Percentiles rank a stretch among this genome's conserved stretches.
Evolutionary conservation across 2,888 invertebrate genomes (phyloP).

Genomic region (Masnerella sp.): DNA sequence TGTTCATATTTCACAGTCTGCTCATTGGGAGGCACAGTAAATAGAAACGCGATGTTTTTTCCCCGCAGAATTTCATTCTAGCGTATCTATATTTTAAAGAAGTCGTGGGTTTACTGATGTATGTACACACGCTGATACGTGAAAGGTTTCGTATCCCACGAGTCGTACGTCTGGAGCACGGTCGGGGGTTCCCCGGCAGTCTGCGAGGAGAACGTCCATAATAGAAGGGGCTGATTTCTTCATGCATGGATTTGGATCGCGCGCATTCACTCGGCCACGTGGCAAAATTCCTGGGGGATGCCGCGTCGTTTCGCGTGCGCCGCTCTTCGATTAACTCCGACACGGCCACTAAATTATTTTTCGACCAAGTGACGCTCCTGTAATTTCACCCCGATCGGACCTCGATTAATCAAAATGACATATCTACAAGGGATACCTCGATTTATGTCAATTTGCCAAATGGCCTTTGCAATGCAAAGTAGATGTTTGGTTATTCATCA

Average conservation of each 20-base stretch:
- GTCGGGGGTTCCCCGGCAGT: too few species aligned
- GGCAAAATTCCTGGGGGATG: slow-evolving; percentile 63
- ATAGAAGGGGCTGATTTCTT: slow-evolving; percentile 50
- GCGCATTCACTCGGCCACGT: slow-evolving; percentile 66
- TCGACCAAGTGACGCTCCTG: slow-evolving; percentile 20
- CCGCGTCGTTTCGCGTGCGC: slow-evolving; percentile 30
- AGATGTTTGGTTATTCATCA: too few species aligned
- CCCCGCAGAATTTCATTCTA: slow-evolving; percentile 36
- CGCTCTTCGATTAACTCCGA: slow-evolving; percentile 51
- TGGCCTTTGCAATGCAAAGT: neutral
- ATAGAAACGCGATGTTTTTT: slow-evolving; percentile 32
- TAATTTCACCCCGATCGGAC: slow-evolving; percentile 30
- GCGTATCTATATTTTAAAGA: slow-evolving; percentile 46
- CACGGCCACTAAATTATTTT: slow-evolving; percentile 52
- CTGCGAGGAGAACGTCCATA: too few species aligned
- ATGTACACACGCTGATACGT: slow-evolving; percentile 43
- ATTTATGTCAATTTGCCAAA: slow-evolving; percentile 8
- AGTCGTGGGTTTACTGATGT: slow-evolving; percentile 48
- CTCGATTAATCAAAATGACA: slow-evolving; percentile 28
- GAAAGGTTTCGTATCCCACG: slow-evolving; percentile 48
- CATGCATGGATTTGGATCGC: slow-evolving; percentile 63
- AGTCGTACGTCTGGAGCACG: slow-evolving; percentile 26
- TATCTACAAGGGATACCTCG: neutral
- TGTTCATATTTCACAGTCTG: slow-evolving; percentile 22
- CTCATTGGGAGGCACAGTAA: slow-evolving; percentile 17